Percentiles rank a stretch among this genome's conserved stretches.
phyloP scores from a whole-genome alignment of 1,140 invertebrate species.

The Camponotus floridanus region DNA sequence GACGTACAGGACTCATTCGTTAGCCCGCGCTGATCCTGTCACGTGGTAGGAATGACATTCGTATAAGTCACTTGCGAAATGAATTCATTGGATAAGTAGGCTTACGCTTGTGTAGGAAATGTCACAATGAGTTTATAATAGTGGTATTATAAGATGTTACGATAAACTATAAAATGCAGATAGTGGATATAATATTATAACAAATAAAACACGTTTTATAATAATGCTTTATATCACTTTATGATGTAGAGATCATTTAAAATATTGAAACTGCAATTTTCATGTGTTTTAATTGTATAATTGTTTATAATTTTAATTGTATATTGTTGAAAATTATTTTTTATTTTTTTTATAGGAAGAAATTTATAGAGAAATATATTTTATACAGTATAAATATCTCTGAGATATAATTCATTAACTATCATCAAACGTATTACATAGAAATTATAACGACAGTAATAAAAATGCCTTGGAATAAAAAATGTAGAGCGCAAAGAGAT shows the following conservation, averaged over 20 bases:
- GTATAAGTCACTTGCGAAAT: constrained; percentile 64
- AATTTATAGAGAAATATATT: background rate
- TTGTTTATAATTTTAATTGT: constrained; percentile 27
- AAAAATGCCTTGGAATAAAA: background rate
- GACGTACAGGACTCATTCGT: constrained; percentile 67
- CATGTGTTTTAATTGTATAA: background rate
- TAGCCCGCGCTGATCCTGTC: constrained; percentile 61
- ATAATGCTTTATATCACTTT: background rate
- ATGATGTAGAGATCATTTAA: background rate
- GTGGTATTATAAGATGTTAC: background rate
- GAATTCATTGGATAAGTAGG: constrained; percentile 55
- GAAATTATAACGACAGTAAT: background rate
- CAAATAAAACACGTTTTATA: background rate
- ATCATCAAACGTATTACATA: background rate
- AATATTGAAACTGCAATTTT: background rate
- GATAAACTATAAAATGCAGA: background rate
- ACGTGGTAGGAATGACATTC: constrained; percentile 60
- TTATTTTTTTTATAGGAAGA: background rate
- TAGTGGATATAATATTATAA: constrained; percentile 4
- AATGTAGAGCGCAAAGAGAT: background rate
- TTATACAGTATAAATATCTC: too few relatives aligned
- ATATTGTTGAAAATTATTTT: background rate
- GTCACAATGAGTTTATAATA: constrained; percentile 6
- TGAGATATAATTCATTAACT: background rate
- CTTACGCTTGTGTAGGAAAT: constrained; percentile 17